phyloP scores from a whole-genome alignment of 2,113 vertebrate genomes.

The Cranoglanis bouderius region DNA sequence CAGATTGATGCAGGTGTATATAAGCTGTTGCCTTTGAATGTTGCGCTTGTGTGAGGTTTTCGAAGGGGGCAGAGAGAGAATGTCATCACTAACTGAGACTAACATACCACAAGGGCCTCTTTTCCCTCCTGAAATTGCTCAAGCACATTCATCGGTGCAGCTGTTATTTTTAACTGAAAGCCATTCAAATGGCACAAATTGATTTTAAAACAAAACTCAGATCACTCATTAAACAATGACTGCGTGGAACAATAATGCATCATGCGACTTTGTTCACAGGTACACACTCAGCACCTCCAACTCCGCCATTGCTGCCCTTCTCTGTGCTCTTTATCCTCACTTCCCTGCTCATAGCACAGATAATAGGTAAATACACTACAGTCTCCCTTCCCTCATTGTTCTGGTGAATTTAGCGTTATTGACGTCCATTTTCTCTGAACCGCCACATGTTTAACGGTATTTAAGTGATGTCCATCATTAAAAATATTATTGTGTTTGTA shows the following conservation, averaged over 20 bases:
- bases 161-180: slow-evolving; percentile 63
- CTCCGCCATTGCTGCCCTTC: slow-evolving; percentile 92
- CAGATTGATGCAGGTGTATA: not conserved
- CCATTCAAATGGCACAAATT: slow-evolving; percentile 49
- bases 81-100: slow-evolving; percentile 27
- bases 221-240: slow-evolving; percentile 38
- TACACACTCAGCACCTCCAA: slow-evolving; percentile 95
- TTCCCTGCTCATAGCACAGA: slow-evolving; percentile 97
- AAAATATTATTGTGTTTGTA: not conserved
- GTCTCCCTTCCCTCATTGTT: not conserved
- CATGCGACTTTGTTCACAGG: slow-evolving; percentile 66
- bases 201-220: not conserved
- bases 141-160: slow-evolving; percentile 52
- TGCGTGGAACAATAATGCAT: not conserved
- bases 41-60: slow-evolving; percentile 25
- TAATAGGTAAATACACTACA: slow-evolving; percentile 80
- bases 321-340: slow-evolving; percentile 95
- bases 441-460: not conserved
- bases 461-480: not conserved
- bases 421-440: not conserved
- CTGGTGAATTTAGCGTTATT: not conserved
- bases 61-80: slow-evolving; percentile 32
- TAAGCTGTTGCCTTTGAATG: not conserved
- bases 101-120: slow-evolving; percentile 44
- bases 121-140: slow-evolving; percentile 50